Base-by-base conservation (phyloP, 2,113 vertebrate species). In the Ageneiosus marmoratus region DNA sequence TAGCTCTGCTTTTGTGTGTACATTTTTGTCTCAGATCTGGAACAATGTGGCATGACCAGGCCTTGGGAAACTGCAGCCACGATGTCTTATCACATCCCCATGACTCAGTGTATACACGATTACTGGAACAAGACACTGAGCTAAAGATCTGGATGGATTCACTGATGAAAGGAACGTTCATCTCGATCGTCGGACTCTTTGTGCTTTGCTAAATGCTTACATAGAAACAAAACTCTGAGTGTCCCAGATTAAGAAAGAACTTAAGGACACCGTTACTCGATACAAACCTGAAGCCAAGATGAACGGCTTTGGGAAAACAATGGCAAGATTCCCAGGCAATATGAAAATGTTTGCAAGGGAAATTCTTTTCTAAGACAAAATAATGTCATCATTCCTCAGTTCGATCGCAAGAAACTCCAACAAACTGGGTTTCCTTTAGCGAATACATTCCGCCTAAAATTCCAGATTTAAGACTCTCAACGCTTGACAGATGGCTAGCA, bases 401-500 rank as follows among this genome's bases (percentile, higher is more conserved):
- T 51, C 55, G 79, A 79, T 18, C 5, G 56, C 51, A 18, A 41
- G 51, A 41, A 27, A 50, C 65, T 2, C 27, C 60, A 74, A 63
- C 72, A 63, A 60, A 24, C 22, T 4, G 46, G 18, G 37, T n/a
- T 48, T 74, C 46, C 85, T 88, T 79, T 56, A 13, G 20, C 56
- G 77, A 79, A 80, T 48, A 65, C 58, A 51, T 79, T 82, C 82
- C 48, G 55, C 63, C 77, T 44, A 18, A 16, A 88, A 83, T 83
- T 85, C 89, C 85, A 85, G 86, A 37, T 53, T 41, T 69, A 55
- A 27, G 41, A 29, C 62, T 24, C 44, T 51, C 29, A 80, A 24
- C 9, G 50, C 50, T 72, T 22, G 87, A 89, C 87, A 87, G 89
- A 91, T 86, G 82, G 85, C 83, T 65, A 67, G 80, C 84, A 86